These are phyloP conservation scores for Larimichthys crocea DNA, from an alignment of 2,113 vertebrate genomes.

Conservation along the genomic window DNA sequence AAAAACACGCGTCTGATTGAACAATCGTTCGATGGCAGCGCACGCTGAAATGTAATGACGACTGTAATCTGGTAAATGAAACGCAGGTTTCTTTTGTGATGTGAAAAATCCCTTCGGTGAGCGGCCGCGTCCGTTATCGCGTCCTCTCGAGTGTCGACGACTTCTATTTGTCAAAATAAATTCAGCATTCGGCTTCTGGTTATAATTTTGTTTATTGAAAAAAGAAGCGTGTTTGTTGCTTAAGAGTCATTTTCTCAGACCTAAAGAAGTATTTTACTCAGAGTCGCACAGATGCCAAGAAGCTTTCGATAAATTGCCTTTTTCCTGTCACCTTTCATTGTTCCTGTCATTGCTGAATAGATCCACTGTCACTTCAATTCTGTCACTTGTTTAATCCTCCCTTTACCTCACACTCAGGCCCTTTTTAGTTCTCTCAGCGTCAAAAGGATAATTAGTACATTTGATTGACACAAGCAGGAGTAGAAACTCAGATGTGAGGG, in stretches of 20 bases:
- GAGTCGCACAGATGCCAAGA: background rate
- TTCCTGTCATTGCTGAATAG: background rate
- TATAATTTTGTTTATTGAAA: background rate
- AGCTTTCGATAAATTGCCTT: background rate
- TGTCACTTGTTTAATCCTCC: background rate
- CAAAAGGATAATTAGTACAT: background rate
- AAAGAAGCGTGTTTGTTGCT: background rate
- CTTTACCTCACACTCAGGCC: no score
- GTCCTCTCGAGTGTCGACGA: background rate
- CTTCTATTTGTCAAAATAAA: background rate
- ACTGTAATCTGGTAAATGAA: constrained; percentile 44
- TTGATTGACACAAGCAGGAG: background rate
- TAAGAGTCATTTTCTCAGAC: background rate
- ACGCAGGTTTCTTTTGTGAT: constrained; percentile 21
- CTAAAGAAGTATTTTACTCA: background rate
- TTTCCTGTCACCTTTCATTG: background rate
- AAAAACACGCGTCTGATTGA: constrained; percentile 17
- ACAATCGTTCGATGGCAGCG: constrained; percentile 18
- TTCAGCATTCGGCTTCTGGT: background rate
- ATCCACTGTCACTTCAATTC: background rate
- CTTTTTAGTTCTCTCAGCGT: background rate
- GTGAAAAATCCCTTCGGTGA: constrained; percentile 12
- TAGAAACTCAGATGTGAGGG: constrained; percentile 4
- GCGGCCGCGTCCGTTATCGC: background rate
- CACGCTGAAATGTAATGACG: constrained; percentile 25